A percentile compares a stretch with the other conserved stretches of the same genome.
Conservation (phyloP, 2,888 invertebrate species). For the Erebia aethiops region DNA sequence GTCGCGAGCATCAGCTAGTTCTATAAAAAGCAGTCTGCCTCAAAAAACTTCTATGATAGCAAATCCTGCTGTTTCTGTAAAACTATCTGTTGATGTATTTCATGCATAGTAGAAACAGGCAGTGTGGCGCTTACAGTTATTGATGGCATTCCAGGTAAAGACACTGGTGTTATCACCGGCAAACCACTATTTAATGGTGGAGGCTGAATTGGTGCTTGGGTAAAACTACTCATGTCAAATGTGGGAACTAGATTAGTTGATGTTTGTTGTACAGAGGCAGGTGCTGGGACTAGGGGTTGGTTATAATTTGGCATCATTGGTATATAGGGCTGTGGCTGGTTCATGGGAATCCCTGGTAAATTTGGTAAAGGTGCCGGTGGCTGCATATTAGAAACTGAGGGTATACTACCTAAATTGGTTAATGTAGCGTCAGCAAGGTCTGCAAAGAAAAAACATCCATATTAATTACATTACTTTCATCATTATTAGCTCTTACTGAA, state of each 20-base stretch:
- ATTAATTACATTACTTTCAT: too few relatives aligned
- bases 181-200: conserved; percentile 64
- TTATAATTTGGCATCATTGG: conserved; percentile 77
- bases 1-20: too few relatives aligned
- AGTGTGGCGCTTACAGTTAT: conserved; percentile 89
- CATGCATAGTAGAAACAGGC: conserved; percentile 84
- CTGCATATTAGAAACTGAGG: conserved; percentile 76
- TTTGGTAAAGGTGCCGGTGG: conserved; percentile 80
- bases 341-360: conserved; percentile 79
- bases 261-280: conserved; percentile 46
- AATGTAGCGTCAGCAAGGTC: conserved; percentile 77
- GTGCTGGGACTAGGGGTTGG: conserved; percentile 54
- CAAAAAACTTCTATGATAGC: conserved; percentile 56
- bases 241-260: conserved; percentile 67
- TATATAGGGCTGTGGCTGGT: conserved; percentile 79
- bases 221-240: conserved; percentile 73
- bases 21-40: neutral
- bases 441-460: conserved; percentile 49
- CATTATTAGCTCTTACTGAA: too few relatives aligned
- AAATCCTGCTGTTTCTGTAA: conserved; percentile 69
- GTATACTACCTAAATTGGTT: conserved; percentile 77
- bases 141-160: conserved; percentile 90
- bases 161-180: conserved; percentile 86
- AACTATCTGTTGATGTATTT: conserved; percentile 75
- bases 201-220: conserved; percentile 61